Base-by-base conservation (phyloP, 2,888 invertebrate species). In the Ptychoptera albimana region DNA sequence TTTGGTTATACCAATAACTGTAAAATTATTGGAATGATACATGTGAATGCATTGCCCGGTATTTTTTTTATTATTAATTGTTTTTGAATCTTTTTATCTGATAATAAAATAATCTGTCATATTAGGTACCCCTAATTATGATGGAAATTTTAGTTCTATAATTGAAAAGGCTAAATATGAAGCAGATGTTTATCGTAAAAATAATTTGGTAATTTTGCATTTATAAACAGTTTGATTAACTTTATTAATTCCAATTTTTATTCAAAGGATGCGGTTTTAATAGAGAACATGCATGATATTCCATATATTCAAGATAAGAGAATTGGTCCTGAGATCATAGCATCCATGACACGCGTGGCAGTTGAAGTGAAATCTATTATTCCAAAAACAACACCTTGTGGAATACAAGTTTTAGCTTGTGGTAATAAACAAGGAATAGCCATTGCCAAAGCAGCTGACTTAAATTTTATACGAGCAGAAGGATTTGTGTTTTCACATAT, bases 251-350 rank as follows among this genome's bases (percentile, higher is more conserved):
- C 14, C 23, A 12, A 6, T 37, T 12, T 32, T 34, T 31, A 5
- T 9, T 13, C 32, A 31, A 45, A 83, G 82, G 77, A 83, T 61
- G 79, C 72, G 2, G 63, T 85, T 16, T 55, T 84, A 35, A 63
- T 86, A 10, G 84, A 85, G 67, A 85, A 85, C 57, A 85, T 85
- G 84, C 75, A 82, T 55, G 84, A 85, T 56, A 59, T 81, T 15
- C 84, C 85, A 0, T 86, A 84, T 54, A 56, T 78, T 2, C 71
- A 71, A 53, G 62, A 71, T 2, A 60, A 63, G 38, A 54, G 70
- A 38, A 58, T 81, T 42, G 74, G 74, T 2, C 78, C 83, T 1
- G 85, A 85, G 63, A 73, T 74, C 11, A 69, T 72, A 2, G 74
- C 83, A 0, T 61, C 70, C 34, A 83, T 87, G 82, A 70, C 80